Conservation (phyloP, 1,140 invertebrate species). For the Drosophila sp. region DNA sequence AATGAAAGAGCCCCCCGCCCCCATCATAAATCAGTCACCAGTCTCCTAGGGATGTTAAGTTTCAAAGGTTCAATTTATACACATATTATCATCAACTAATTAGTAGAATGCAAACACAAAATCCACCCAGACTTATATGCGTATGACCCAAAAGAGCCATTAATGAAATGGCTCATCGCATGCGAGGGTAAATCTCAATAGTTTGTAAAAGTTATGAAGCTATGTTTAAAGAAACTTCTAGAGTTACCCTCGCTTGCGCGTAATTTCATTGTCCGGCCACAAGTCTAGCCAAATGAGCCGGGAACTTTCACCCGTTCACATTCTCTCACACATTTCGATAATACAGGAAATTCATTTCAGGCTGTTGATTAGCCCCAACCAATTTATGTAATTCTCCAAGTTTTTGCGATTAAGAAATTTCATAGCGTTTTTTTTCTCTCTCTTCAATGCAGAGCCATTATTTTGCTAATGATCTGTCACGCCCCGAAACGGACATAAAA, state of each 20-base stretch:
- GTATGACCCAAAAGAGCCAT: neutral
- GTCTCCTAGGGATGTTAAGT: neutral
- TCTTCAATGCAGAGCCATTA: conserved; percentile 26
- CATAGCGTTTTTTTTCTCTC: conserved; percentile 26
- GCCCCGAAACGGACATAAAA: conserved; percentile 65
- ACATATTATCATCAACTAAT: conserved; percentile 2
- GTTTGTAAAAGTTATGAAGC: no score
- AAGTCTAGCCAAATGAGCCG: conserved; percentile 3
- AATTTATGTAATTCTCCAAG: conserved; percentile 5
- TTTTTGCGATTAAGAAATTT: conserved; percentile 52
- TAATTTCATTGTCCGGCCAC: neutral
- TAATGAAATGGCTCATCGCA: neutral
- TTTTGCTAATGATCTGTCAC: conserved; percentile 64
- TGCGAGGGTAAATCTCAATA: no score
- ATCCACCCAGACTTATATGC: neutral
- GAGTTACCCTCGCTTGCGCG: neutral
- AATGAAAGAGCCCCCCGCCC: neutral
- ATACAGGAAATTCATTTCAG: conserved; percentile 4
- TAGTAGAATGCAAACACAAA: neutral
- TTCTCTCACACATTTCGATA: neutral
- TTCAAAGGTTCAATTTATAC: conserved; percentile 5
- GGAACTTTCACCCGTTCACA: conserved; percentile 2
- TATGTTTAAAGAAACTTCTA: neutral
- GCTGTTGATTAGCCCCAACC: conserved; percentile 3
- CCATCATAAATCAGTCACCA: conserved; percentile 1